phyloP scores from a whole-genome alignment of 2,113 vertebrate genomes.

The Protomyctophum bolini region DNA sequence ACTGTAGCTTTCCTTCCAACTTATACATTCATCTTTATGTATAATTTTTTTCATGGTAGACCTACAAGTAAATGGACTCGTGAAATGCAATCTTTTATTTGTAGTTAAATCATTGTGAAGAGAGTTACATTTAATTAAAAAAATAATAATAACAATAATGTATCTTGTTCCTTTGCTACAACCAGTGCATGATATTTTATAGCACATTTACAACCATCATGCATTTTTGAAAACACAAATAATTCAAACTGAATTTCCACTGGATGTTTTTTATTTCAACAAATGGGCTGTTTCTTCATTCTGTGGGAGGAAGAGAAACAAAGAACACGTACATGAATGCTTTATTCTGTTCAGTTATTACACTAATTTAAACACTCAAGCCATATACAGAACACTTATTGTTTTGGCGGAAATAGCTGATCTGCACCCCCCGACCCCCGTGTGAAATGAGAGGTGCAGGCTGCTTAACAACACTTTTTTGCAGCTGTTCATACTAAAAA shows the following conservation, averaged over 20 bases:
- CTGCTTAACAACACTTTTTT: too few species aligned
- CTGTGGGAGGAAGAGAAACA: constrained; percentile 47
- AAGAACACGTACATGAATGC: background rate
- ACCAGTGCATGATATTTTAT: constrained; percentile 1
- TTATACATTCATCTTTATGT: too few species aligned
- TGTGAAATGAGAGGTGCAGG: too few species aligned
- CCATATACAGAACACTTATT: too few species aligned
- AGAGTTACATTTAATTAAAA: constrained; percentile 9
- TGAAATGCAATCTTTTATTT: background rate
- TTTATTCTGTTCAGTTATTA: background rate
- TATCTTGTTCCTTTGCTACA: background rate
- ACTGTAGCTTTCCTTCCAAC: too few species aligned
- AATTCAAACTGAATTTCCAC: background rate
- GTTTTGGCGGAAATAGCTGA: too few species aligned
- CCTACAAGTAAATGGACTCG: too few species aligned
- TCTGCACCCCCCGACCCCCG: too few species aligned
- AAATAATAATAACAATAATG: background rate
- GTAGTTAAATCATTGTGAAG: background rate
- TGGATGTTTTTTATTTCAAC: background rate
- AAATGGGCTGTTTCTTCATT: constrained; percentile 53
- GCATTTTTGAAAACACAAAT: background rate
- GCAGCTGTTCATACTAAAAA: too few species aligned
- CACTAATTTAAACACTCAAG: too few species aligned
- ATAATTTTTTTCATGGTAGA: too few species aligned
- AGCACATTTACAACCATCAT: constrained; percentile 21